phyloP scores from a whole-genome alignment of 2,888 invertebrate genomes.

The Aphodius sticticus region DNA sequence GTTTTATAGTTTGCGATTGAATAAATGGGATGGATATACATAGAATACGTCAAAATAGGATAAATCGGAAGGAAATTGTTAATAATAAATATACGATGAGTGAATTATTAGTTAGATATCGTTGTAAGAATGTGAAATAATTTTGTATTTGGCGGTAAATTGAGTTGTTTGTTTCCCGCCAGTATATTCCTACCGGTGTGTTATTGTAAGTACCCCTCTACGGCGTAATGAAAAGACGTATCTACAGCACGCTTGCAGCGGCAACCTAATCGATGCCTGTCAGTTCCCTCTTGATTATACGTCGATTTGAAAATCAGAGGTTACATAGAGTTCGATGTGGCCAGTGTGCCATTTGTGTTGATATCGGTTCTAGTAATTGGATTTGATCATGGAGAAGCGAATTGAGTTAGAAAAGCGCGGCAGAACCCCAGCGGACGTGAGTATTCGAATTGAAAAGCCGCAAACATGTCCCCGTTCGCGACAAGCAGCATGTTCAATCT shows the following conservation, averaged over 20 bases:
- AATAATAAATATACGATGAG: not conserved
- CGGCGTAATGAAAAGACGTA: slow-evolving; percentile 50
- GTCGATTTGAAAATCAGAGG: slow-evolving; percentile 46
- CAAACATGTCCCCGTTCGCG: slow-evolving; percentile 29
- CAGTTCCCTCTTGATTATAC: slow-evolving; percentile 43
- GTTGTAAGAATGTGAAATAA: not conserved
- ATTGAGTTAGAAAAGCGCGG: slow-evolving; percentile 95
- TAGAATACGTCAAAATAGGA: no score
- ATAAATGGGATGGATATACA: no score
- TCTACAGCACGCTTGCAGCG: slow-evolving; percentile 37
- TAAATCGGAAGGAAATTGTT: no score
- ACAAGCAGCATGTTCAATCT: slow-evolving; percentile 28
- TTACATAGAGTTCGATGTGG: slow-evolving; percentile 47
- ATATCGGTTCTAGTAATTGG: slow-evolving; percentile 32
- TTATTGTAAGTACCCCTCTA: slow-evolving; percentile 58
- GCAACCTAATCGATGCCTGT: slow-evolving; percentile 43
- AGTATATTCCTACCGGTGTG: slow-evolving; percentile 44
- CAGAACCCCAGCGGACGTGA: slow-evolving; percentile 89
- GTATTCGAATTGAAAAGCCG: slow-evolving; percentile 50
- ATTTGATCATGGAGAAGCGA: slow-evolving; percentile 86
- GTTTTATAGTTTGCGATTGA: not conserved
- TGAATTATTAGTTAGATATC: not conserved
- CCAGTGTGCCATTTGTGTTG: slow-evolving; percentile 27
- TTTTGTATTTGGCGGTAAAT: slow-evolving; percentile 7
- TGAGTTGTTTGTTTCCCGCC: slow-evolving; percentile 35